Base-by-base conservation (phyloP, 2,888 invertebrate species). In the Emmelina monodactyla region DNA sequence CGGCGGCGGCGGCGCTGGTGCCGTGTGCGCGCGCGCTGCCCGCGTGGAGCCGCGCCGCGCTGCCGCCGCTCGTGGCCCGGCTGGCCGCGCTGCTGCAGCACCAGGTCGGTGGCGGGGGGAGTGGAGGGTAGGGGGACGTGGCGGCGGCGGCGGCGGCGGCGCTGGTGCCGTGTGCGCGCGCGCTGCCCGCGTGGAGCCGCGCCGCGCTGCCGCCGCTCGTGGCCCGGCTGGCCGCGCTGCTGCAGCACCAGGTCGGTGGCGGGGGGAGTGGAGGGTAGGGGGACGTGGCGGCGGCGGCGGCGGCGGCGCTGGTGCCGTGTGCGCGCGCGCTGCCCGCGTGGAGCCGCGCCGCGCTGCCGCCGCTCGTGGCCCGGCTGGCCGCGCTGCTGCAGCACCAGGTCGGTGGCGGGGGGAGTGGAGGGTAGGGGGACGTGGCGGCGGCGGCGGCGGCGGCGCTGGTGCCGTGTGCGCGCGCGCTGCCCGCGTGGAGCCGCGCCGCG, bases 271-370 rank as follows among this genome's bases (percentile, higher is more conserved):
- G 97, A 97, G 76, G 61, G 0, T 93, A 94, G 0, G 97, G 97
- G 58, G 97, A 97, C 71, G 97, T 97, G 6, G 91, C 95, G 3
- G 94, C 95, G 0, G 96, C 94, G n/a, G 96, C 97, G 0, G 97
- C 97, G 0, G 87, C 92, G 0, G 89, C 95, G 3, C 79, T 97
- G 10, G 92, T 92, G 25, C 95, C 97, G 6, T 91, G 94, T 0
- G 88, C 92, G 0, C 71, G 79, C 1, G 85, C 86, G 51, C 70
- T 13, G 10, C 49, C 38, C 22, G 51, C 39, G 47, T 49, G n/a
- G 34, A 19, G 35, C 25, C n/a, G n/a, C n/a, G n/a, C n/a, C n/a
- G 49, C 39, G 46, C 43, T 55, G 49, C 34, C 85, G 85, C 2
- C 46, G 1, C 67, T 75, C 14, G 87, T 94, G 2, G 82, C 84